These are phyloP conservation scores for Oithona nana DNA, from an alignment of 2,888 invertebrate genomes.

Conservation along the genomic window DNA sequence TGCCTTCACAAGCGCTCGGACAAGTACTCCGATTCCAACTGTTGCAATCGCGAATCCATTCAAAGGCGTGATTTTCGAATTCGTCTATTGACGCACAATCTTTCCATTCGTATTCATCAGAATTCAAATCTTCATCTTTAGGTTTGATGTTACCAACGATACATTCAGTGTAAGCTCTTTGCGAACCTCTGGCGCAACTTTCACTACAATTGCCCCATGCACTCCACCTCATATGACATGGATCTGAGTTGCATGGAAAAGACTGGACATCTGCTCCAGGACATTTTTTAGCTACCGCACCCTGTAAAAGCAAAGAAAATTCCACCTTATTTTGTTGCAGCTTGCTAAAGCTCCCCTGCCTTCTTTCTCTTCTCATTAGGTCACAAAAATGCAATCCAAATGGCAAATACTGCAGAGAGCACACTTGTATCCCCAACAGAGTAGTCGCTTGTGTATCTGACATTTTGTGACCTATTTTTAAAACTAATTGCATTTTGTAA, in stretches of 20 bases:
- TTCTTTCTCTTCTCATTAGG: no score
- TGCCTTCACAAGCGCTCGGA: conserved; percentile 11
- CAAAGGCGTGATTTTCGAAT: conserved; percentile 17
- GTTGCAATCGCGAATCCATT: conserved; percentile 21
- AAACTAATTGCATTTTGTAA: no score
- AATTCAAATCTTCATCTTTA: not conserved
- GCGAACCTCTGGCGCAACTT: conserved; percentile 21
- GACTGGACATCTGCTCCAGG: conserved; percentile 18
- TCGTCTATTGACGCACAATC: conserved; percentile 19
- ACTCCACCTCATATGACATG: conserved; percentile 22
- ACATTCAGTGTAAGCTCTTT: conserved; percentile 20
- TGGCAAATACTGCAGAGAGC: not conserved
- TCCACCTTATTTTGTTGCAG: no score
- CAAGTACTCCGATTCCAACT: conserved; percentile 20
- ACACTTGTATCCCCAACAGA: no score
- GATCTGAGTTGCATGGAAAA: conserved; percentile 22
- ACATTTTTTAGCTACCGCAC: not conserved
- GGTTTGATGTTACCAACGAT: not conserved
- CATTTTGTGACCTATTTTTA: no score
- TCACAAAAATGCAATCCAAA: no score
- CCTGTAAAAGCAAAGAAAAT: not conserved
- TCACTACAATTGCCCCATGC: conserved; percentile 22
- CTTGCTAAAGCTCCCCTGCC: no score
- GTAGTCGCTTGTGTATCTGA: no score
- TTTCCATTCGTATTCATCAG: conserved; percentile 16